Evolutionary conservation across 2,797 vertebrate genomes (phyloP), one percentile per base, ranked within the genome.

Genomic region (Peromyscus eremicus): DNA sequence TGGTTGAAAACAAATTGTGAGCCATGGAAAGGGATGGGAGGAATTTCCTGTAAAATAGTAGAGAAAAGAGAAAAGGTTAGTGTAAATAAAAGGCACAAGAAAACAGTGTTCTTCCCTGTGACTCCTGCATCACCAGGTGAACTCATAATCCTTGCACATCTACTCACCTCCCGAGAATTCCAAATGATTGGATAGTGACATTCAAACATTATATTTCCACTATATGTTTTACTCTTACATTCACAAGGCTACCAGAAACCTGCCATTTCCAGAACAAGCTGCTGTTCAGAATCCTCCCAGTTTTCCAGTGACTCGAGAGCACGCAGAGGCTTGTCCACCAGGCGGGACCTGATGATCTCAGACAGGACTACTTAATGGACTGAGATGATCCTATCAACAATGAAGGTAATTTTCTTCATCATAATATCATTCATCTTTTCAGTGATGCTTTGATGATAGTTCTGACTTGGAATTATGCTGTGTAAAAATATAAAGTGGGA

Each of bases 41-140:
- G 52, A 77, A 60, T 62, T 60, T 84, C 73, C 70, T 62, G 2
- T 70, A 93, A 95, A 90, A 71, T 21, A 92, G 21, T 60, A 62
- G 93, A 93, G 81, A 77, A 88, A 66, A 90, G 32, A 77, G 23
- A 88, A 96, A 84, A 91, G 34, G 19, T 32, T 46, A 57, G 23
- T 49, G 46, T 60, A 89, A 97, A 83, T 83, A 85, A 87, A 86
- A 86, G 55, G 14, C 82, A 81, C 71, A 82, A 60, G 94, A 82
- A 88, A 76, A 60, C 19, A 93, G n/a, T 64, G 52, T 49, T 92
- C n/a, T 94, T 90, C 62, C 46, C 84, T 62, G 81, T 89, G 91
- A 95, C 83, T 94, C 43, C 79, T 60, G 60, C 89, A 32, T 93
- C 91, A 77, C 73, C 82, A 49, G 85, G 73, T 91, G 34, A 32